Base-by-base conservation (phyloP, 2,797 vertebrate species). In the Microhierax caerulescens region DNA sequence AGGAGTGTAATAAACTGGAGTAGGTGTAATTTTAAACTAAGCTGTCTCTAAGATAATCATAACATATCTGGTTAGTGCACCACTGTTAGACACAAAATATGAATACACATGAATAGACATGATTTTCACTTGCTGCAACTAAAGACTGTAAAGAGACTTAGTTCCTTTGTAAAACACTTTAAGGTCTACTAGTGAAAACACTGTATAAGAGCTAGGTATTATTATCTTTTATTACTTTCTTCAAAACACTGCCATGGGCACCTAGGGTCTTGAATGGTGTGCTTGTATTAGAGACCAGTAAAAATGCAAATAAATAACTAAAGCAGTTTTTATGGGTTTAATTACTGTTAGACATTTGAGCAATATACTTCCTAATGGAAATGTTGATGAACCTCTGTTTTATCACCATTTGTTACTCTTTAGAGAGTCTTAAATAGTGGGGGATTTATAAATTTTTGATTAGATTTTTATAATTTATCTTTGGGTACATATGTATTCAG, bases 291-390 rank as follows among this genome's bases (percentile, higher is more conserved):
- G 54, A 94, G 56, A 56, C 59, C 45, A 83, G 67, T 93, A 91
- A 94, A 94, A 75, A 88, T 41, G 21, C 64, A 93, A 80, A 85
- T 84, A 93, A 93, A 48, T 74, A 90, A 63, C 80, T 76, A 11
- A 88, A 79, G 28, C 27, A 47, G 22, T 76, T 74, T 95, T 69
- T 79, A 67, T 77, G 45, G 60, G 18, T 87, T 95, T 91, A 85
- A 77, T 91, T 83, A 79, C 79, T 73, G 91, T 77, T 61, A 91
- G 53, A 53, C 25, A 37, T 91, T 94, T 88, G 90, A 86, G 65
- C 81, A 81, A 68, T 85, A 51, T 60, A 47, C 83, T 75, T 68
- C 34, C 65, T 88, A 68, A 90, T 72, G 61, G 68, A 91, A 92
- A 78, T 57, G 14, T 57, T 90, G 50, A 84, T 80, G 61, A 74